Evolutionary conservation across 2,113 vertebrate genomes (phyloP).

Genomic region (Perca schrenkii): DNA sequence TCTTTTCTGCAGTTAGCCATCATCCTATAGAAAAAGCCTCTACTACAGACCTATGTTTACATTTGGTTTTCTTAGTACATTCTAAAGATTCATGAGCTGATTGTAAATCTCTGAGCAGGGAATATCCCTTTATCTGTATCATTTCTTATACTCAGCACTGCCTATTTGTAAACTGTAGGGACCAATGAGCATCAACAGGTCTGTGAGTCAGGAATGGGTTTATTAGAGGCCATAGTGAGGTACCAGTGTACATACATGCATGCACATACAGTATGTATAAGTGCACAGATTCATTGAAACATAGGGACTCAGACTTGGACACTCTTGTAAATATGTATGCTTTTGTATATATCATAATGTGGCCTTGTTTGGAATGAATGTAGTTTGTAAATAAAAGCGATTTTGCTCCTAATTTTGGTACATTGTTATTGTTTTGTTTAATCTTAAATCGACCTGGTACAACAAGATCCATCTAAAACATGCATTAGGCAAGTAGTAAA

Average conservation of each 20-base stretch:
- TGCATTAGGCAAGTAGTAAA: not conserved
- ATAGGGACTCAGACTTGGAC: constrained; percentile 8
- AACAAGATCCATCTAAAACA: not conserved
- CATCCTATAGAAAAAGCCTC: not conserved
- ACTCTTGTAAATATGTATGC: constrained; percentile 62
- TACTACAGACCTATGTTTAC: not conserved
- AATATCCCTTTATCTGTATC: not conserved
- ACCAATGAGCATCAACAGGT: not conserved
- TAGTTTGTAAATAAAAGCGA: constrained; percentile 77
- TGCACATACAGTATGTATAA: constrained; percentile 21
- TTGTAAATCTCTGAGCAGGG: constrained; percentile 20
- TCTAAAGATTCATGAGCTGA: not conserved
- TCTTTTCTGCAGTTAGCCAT: not conserved
- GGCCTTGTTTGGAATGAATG: constrained; percentile 81
- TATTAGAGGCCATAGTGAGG: constrained; percentile 6
- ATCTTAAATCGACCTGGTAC: not conserved
- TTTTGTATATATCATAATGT: constrained; percentile 69
- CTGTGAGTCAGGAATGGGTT: constrained; percentile 19
- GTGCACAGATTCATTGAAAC: constrained; percentile 39
- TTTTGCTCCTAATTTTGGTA: constrained; percentile 15
- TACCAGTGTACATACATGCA: constrained; percentile 47
- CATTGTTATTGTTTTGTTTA: constrained; percentile 7
- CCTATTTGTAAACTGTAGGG: not conserved
- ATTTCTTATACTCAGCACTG: not conserved
- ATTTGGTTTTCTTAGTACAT: not conserved